These are phyloP conservation scores for Cathartes aura DNA, from an alignment of 2,113 vertebrate species.

Conservation along the genomic window DNA sequence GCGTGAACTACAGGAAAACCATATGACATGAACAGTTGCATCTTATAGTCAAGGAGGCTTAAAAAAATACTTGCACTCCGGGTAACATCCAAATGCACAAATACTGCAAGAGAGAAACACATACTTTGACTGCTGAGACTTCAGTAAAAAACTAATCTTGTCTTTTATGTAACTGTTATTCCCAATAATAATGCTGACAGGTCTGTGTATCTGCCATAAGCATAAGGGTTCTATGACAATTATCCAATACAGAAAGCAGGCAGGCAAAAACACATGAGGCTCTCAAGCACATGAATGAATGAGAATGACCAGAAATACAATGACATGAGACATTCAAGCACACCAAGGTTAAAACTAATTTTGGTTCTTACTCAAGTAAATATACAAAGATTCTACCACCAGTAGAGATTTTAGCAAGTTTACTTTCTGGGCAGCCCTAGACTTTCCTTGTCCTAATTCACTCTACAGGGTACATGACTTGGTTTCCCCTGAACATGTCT, in stretches of 20 bases:
- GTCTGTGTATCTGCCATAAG: background rate
- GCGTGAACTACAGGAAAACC: background rate
- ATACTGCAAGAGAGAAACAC: background rate
- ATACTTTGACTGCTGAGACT: background rate
- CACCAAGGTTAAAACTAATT: background rate
- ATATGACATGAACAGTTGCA: background rate
- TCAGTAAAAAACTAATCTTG: background rate
- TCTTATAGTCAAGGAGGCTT: background rate
- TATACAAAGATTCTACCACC: background rate
- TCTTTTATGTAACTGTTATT: background rate
- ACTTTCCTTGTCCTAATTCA: background rate
- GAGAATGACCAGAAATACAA: background rate
- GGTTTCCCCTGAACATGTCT: background rate
- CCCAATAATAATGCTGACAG: background rate
- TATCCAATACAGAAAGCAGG: background rate
- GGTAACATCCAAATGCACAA: background rate
- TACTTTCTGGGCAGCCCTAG: background rate
- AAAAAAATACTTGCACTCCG: background rate
- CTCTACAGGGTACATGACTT: accelerated
- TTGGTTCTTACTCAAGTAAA: background rate
- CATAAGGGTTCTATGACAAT: background rate
- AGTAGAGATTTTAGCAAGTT: background rate
- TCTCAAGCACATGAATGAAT: background rate
- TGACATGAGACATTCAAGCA: accelerated
- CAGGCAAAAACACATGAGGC: background rate